Evolutionary conservation across 2,888 invertebrate species (phyloP).

Genomic region (Ctena decussata): DNA sequence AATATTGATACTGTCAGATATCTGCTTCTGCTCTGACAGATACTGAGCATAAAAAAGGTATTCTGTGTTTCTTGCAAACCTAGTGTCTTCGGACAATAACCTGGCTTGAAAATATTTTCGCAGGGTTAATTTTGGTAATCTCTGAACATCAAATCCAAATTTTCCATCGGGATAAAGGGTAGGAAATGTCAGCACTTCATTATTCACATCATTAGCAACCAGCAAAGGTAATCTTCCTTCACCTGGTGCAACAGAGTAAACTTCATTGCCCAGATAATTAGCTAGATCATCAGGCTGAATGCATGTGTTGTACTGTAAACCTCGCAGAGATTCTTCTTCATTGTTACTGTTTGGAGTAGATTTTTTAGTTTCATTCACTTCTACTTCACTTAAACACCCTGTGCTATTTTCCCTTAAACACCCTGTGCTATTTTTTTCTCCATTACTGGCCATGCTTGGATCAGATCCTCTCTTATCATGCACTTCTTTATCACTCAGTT

Average conservation of each 20-base stretch:
- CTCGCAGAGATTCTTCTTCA: neutral
- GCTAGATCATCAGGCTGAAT: slow-evolving; percentile 5
- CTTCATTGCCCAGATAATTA: neutral
- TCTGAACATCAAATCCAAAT: neutral
- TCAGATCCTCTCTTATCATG: neutral
- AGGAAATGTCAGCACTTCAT: slow-evolving; percentile 23
- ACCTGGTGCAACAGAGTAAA: neutral
- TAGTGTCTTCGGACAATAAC: neutral
- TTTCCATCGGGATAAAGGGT: slow-evolving; percentile 12
- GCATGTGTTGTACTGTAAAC: neutral
- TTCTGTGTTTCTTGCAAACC: slow-evolving; percentile 20
- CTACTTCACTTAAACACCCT: neutral
- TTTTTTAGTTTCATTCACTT: neutral
- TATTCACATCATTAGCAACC: neutral
- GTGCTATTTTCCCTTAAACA: neutral
- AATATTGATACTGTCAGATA: slow-evolving; percentile 14
- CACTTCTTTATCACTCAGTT: neutral
- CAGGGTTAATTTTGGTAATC: neutral
- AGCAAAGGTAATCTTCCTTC: neutral
- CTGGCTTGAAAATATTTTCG: slow-evolving; percentile 8
- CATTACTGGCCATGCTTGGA: neutral
- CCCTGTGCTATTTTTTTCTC: neutral
- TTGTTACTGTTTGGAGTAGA: neutral
- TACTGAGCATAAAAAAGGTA: slow-evolving; percentile 9
- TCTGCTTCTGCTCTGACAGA: slow-evolving; percentile 1